These are phyloP conservation scores for Sebastes diaconus DNA, from an alignment of 2,797 vertebrate species.

Conservation along the genomic window DNA sequence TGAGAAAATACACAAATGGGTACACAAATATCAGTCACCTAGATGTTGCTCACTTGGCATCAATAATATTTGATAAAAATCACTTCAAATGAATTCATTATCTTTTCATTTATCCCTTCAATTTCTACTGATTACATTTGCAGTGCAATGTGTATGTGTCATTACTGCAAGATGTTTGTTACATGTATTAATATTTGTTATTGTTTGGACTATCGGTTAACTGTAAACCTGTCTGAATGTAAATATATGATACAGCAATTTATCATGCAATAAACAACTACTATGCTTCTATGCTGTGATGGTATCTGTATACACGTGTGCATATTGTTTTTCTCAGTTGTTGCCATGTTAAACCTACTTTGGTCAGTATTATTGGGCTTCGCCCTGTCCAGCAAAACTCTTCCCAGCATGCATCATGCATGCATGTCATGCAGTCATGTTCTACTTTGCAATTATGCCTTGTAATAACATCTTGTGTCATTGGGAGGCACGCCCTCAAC, in stretches of 20 bases:
- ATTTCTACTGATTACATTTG: not conserved
- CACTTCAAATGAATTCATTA: not conserved
- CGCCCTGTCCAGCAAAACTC: too few species aligned
- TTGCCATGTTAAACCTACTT: too few species aligned
- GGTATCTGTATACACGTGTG: too few species aligned
- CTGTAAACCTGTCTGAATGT: not conserved
- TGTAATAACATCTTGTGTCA: too few species aligned
- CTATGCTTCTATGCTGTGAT: not conserved
- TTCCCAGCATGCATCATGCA: too few species aligned
- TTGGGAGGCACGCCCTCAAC: too few species aligned
- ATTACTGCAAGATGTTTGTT: not conserved
- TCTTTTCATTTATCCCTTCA: not conserved
- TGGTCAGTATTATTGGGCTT: too few species aligned
- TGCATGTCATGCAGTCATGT: too few species aligned
- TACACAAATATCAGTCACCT: not conserved
- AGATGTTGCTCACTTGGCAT: not conserved
- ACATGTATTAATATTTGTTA: not conserved
- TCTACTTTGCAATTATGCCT: too few species aligned
- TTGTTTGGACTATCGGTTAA: not conserved
- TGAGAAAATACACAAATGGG: not conserved
- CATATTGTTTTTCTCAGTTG: too few species aligned
- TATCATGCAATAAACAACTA: not conserved
- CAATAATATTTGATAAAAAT: not conserved
- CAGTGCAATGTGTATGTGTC: not conserved
- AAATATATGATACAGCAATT: not conserved